Evolutionary conservation across 2,113 vertebrate genomes (phyloP), one percentile per base, ranked within the genome.

Genomic region (Oreocharis arfaki): DNA sequence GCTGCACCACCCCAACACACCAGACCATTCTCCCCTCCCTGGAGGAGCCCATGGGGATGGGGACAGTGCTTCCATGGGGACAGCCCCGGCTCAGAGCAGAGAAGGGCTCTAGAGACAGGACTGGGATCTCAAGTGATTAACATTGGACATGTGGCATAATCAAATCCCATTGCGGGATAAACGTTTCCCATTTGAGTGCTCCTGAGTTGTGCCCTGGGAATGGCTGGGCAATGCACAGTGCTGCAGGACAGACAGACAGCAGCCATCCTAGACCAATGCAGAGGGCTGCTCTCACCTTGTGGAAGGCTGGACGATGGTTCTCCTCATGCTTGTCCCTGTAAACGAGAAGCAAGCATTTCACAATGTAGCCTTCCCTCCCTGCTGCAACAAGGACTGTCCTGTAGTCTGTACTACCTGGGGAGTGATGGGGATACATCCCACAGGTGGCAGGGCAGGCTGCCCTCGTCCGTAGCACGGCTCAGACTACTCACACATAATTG

Each of bases 251-350:
- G 49, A 85, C 0, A 1, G 37, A 56, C 8, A 71, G 42, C 3
- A 0, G 14, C 42, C 1, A 3, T 42, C 14, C 47, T 28, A 46
- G 55, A 37, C 20, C 33, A 41, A 16, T 33, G 10, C 56, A 37
- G 30, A 76, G 20, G 24, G 33, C 28, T 49, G 26, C 9, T 30
- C 97, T 96, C 95, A 99, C 99, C 99, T 99, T 99, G 96, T 99
- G 99, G 97, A 99, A 99, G 19, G 98, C 90, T 1, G 99, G 99
- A 53, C 99, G 98, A 97, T 99, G 99, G 97, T 99, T 99, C 89
- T 99, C 99, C 57, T 99, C 99, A 12, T 99, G 99, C 78, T 99
- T 99, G 89, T 99, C 99, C 83, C 99, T 99, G 95, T 32, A 80
- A 71, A 92, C 91, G 27, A 95, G 71, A 81, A 52, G 16, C n/a